These are phyloP conservation scores for Palaemon carinicauda DNA, from an alignment of 1,140 invertebrate species.

Conservation along the genomic window DNA sequence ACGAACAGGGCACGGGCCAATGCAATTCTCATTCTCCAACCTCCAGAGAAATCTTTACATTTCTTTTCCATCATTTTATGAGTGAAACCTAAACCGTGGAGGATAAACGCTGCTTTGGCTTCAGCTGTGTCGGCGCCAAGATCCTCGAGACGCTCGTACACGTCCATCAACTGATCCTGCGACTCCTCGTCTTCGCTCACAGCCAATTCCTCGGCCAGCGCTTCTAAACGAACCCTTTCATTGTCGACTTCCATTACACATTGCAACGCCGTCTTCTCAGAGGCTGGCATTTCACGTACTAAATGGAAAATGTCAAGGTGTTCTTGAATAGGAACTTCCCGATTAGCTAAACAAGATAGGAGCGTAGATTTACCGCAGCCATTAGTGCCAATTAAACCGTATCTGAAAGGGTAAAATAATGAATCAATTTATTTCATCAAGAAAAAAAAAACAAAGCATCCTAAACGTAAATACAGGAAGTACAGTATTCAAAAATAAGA, in stretches of 20 bases:
- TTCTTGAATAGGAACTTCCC: constrained; percentile 95
- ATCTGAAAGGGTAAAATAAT: constrained; percentile 69
- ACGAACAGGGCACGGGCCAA: constrained; percentile 76
- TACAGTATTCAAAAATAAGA: too few species aligned
- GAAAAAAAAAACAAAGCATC: too few species aligned
- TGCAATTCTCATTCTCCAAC: constrained; percentile 99
- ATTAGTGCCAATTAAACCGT: constrained; percentile 95
- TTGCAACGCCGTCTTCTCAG: constrained; percentile 86
- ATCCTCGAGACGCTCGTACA: constrained; percentile 97
- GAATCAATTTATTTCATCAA: not conserved
- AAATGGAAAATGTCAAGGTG: constrained; percentile 98
- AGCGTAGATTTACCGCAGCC: constrained; percentile 96
- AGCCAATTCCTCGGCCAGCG: constrained; percentile 89
- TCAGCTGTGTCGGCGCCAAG: constrained; percentile 95
- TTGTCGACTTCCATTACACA: constrained; percentile 99
- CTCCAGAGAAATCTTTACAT: constrained; percentile 95
- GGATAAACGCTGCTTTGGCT: constrained; percentile 90
- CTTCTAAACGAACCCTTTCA: constrained; percentile 90
- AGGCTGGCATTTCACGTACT: constrained; percentile 95
- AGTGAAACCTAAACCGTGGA: constrained; percentile 96
- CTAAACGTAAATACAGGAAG: too few species aligned
- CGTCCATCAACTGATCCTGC: constrained; percentile 95
- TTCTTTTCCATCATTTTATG: constrained; percentile 91
- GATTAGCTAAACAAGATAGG: constrained; percentile 87
- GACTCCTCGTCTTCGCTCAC: constrained; percentile 90